Base-by-base conservation (phyloP, 2,113 vertebrate genomes). In the Tychaedon coryphoeus region DNA sequence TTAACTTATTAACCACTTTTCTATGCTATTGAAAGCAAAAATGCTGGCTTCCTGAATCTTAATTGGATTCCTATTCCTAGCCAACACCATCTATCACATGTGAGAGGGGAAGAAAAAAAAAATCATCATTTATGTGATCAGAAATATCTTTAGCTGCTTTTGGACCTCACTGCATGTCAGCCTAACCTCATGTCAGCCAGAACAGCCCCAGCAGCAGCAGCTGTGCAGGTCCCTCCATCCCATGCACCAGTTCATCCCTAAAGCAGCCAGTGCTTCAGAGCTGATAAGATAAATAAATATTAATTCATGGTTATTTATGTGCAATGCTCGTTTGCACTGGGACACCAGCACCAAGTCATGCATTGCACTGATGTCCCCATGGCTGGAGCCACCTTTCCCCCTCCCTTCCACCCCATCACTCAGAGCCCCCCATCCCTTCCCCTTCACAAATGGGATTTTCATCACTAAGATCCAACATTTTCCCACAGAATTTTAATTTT, bases 251-350 rank as follows among this genome's bases (percentile, higher is more conserved):
- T 45, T 42, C 51, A 48, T 53, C 38, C 43, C 73, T 67, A 45
- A 2, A 72, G 71, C 82, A 74, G 50, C 19, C 72, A 43, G 67
- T 48, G 69, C 62, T 57, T 72, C 80, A 34, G 50, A 70, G 36
- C 50, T 36, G 25, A 28, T 20, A 33, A 62, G 61, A 78, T 3
- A 75, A 67, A 78, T 50, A 79, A 83, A 47, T n/a, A 48, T 31
- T 60, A 56, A 65, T 65, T 56, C 10, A 9, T 1, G 12, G 34
- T 19, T 16, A 36, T 29, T 34, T 60, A 17, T 4, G 31, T 6
- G 28, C n/a, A 57, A 43, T 0, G 12, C 33, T 79, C 2, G 0
- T 24, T 51, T 7, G 14, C 38, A 6, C 7, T 5, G 50, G n/a
- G 42, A 56, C 3, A 1, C 50, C 3, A 1, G 22, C 51, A 69